phyloP scores from a whole-genome alignment of 2,797 vertebrate genomes.

The Cryptoblepharus egeriae region DNA sequence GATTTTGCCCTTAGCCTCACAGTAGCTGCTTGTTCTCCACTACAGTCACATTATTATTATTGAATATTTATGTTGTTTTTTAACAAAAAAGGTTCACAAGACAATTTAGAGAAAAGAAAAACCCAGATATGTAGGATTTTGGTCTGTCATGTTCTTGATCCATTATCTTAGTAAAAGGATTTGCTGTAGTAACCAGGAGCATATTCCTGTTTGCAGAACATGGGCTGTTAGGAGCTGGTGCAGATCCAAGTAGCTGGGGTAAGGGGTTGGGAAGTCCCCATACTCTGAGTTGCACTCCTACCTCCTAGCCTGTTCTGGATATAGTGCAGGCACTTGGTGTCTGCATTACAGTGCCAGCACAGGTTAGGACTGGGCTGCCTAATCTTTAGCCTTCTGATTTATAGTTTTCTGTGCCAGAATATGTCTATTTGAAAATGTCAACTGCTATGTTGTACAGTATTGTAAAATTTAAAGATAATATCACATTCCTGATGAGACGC shows the following conservation, averaged over 20 bases:
- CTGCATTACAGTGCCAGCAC: too few species aligned
- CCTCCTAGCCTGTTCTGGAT: too few species aligned
- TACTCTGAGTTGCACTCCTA: too few species aligned
- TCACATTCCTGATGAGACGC: not conserved
- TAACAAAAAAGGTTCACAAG: too few species aligned
- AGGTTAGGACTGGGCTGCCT: too few species aligned
- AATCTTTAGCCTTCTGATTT: too few species aligned
- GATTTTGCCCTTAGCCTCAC: too few species aligned
- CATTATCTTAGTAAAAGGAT: not conserved
- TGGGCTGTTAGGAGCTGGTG: not conserved
- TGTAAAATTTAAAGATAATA: not conserved
- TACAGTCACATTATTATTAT: not conserved
- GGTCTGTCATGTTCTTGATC: not conserved
- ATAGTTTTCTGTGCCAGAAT: not conserved
- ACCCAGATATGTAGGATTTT: not conserved
- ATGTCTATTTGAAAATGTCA: not conserved
- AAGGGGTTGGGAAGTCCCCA: too few species aligned
- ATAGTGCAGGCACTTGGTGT: too few species aligned
- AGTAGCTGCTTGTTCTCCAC: not conserved
- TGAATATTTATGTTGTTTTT: too few species aligned
- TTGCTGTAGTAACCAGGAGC: not conserved
- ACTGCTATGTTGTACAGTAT: not conserved
- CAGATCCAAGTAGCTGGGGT: too few species aligned
- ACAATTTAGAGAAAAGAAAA: too few species aligned
- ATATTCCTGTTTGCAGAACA: not conserved